phyloP scores from a whole-genome alignment of 2,888 invertebrate species.

The Meteorus colon region DNA sequence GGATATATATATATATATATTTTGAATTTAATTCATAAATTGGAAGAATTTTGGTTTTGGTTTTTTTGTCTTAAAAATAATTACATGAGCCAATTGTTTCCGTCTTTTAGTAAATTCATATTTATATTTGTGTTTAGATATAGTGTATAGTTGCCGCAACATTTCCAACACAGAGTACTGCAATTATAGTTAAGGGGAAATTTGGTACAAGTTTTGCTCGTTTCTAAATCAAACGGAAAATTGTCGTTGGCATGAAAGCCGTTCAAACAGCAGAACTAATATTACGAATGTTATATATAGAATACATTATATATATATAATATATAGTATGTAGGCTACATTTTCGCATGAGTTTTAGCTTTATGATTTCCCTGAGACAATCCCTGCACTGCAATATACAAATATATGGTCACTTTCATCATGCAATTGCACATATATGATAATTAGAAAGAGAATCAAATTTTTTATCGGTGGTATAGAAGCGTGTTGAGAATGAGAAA shows the following conservation, averaged over 20 bases:
- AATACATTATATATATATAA: background rate
- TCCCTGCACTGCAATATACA: constrained; percentile 49
- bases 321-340: background rate
- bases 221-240: constrained; percentile 55
- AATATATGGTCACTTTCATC: background rate
- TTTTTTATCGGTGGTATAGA: too few relatives aligned
- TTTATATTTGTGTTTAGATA: background rate
- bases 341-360: constrained; percentile 65
- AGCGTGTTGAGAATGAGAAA: too few relatives aligned
- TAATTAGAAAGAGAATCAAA: too few relatives aligned
- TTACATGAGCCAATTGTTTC: background rate
- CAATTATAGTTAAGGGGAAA: constrained; percentile 15
- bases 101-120: background rate
- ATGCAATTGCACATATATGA: background rate
- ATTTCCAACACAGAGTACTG: constrained; percentile 6
- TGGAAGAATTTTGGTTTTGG: background rate
- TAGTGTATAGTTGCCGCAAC: background rate
- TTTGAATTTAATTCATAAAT: background rate
- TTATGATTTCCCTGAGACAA: constrained; percentile 70
- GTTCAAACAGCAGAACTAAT: constrained; percentile 52
- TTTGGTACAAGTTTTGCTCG: constrained; percentile 17
- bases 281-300: background rate
- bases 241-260: constrained; percentile 63
- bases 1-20: background rate
- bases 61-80: background rate